Base-by-base conservation (phyloP, 2,113 vertebrate genomes). In the Stercorarius parasiticus region DNA sequence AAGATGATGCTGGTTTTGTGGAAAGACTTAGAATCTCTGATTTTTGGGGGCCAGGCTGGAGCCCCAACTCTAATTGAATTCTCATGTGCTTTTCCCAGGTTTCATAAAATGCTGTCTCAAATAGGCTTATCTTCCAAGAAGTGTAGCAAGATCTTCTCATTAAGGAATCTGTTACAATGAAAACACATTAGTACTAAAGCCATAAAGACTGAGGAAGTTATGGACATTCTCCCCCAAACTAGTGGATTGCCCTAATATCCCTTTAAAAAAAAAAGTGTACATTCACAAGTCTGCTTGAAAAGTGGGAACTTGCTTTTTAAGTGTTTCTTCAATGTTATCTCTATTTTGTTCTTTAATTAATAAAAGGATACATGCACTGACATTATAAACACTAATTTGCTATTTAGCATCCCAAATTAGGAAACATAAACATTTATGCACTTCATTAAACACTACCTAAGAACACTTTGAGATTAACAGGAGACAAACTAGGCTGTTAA, bases 391-490 rank as follows among this genome's bases (percentile, higher is more conserved):
- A 70, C 70, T 93, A 90, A 94, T 91, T 92, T 95, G 59, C 93
- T 86, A 86, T 92, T 92, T 93, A 93, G 73, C 77, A 87, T 94
- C 94, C 91, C 91, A 96, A 95, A 95, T 93, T 79, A 82, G 89
- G 86, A 91, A 82, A 62, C 56, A 95, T 61, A 91, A 94, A 91
- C 93, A 92, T 89, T 97, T 95, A 87, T 62, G 70, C 73, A 91
- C 84, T 96, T 90, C 89, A 96, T 95, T 94, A 96, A 96, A 65
- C 89, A 85, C 66, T 62, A 96, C 87, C 95, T 88, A 97, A 97
- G 94, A 96, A 95, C 86, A 76, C 47, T 78, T 32, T 64, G 77
- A 82, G 86, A 97, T 79, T 88, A 92, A 55, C 49, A 90, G 77
- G 61, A 88, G 91, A 86, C 86, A 86, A 71, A 56, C 52, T 5